phyloP scores from a whole-genome alignment of 2,888 invertebrate genomes.

The Reticulitermes lucifugus region DNA sequence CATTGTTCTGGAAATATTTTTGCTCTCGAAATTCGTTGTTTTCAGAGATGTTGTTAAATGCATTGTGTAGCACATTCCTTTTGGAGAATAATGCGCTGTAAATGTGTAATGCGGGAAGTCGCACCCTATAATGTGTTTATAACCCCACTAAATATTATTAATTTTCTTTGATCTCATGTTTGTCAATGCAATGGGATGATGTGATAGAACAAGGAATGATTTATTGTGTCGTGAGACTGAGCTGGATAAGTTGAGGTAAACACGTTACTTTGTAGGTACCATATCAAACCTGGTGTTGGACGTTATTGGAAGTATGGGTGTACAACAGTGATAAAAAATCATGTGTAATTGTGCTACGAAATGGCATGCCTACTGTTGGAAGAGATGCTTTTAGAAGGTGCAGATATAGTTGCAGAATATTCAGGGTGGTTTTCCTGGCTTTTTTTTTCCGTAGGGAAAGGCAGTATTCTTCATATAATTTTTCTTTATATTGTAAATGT shows the following conservation, averaged over 20 bases:
- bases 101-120: conserved; percentile 26
- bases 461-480: conserved; percentile 42
- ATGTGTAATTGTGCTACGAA: background rate
- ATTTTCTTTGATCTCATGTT: conserved; percentile 39
- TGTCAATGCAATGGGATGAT: conserved; percentile 28
- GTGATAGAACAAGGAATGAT: conserved; percentile 10
- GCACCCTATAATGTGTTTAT: background rate
- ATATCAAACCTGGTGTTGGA: too few species aligned
- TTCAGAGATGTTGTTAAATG: background rate
- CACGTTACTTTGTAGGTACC: background rate
- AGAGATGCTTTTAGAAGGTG: conserved; percentile 35
- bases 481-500: conserved; percentile 21
- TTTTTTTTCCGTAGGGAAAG: conserved; percentile 7
- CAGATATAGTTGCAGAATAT: conserved; percentile 33
- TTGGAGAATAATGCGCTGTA: conserved; percentile 2
- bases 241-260: background rate
- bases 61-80: conserved; percentile 31
- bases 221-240: background rate
- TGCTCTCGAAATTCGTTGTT: background rate
- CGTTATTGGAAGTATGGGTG: background rate
- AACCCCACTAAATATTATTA: conserved; percentile 33
- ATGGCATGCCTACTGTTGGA: conserved; percentile 28
- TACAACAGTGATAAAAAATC: background rate
- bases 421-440: conserved; percentile 28
- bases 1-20: conserved; percentile 10